These are phyloP conservation scores for Hippocampus abdominalis DNA, from an alignment of 2,113 vertebrate species.

Conservation along the genomic window DNA sequence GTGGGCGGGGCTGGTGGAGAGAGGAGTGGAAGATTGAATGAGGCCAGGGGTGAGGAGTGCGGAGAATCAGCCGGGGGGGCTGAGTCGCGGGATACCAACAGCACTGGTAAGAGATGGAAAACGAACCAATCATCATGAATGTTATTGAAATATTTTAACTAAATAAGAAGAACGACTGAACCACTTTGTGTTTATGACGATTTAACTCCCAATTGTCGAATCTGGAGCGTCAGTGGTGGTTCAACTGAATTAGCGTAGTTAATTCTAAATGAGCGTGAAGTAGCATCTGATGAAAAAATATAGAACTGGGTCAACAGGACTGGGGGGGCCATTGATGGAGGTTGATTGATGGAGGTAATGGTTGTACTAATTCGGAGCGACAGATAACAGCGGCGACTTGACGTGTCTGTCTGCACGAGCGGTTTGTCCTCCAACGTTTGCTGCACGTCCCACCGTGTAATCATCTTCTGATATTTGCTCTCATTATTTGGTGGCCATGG, in stretches of 20 bases:
- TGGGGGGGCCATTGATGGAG: not conserved
- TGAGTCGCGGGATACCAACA: conserved; percentile 79
- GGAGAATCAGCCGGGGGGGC: conserved; percentile 76
- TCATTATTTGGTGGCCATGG: not conserved
- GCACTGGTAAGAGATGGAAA: conserved; percentile 60
- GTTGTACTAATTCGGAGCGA: not conserved
- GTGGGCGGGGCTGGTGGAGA: conserved; percentile 38
- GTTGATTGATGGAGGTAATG: not conserved
- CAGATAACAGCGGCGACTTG: not conserved
- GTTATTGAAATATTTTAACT: no score
- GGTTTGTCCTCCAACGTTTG: not conserved
- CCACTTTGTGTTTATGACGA: no score
- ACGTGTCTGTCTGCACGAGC: not conserved
- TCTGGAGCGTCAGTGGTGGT: not conserved
- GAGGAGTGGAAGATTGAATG: conserved; percentile 75
- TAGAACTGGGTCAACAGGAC: not conserved
- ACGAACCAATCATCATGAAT: no score
- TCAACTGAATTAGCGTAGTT: not conserved
- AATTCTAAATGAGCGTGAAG: no score
- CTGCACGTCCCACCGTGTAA: not conserved
- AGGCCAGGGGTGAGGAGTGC: conserved; percentile 60
- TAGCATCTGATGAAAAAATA: not conserved
- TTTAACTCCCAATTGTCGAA: not conserved
- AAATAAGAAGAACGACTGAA: no score
- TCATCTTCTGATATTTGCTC: not conserved